These are phyloP conservation scores for Cotesia chilonis DNA, from an alignment of 1,140 invertebrate genomes.

Conservation along the genomic window DNA sequence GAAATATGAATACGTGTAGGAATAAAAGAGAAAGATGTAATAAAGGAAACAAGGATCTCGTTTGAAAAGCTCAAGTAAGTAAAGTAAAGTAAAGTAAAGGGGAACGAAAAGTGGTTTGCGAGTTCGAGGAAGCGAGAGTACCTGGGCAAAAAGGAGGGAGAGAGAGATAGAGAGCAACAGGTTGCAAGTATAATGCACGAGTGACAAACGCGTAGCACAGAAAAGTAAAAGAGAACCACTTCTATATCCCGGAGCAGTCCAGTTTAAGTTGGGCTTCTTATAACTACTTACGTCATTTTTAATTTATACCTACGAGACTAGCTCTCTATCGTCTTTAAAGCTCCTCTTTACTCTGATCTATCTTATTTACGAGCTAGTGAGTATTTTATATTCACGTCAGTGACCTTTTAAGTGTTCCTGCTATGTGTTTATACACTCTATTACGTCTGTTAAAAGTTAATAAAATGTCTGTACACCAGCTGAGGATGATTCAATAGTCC, in stretches of 20 bases:
- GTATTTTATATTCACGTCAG: too few relatives aligned
- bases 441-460: too few relatives aligned
- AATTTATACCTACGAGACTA: not conserved
- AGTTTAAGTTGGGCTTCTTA: conserved; percentile 40
- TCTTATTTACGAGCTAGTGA: too few relatives aligned
- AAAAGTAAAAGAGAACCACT: conserved; percentile 8
- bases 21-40: not conserved
- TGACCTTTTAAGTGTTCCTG: too few relatives aligned
- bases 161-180: conserved; percentile 61
- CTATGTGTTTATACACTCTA: too few relatives aligned
- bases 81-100: conserved; percentile 13
- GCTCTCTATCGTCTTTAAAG: not conserved
- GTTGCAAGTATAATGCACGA: conserved; percentile 62
- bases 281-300: conserved; percentile 15
- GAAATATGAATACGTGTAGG: too few relatives aligned
- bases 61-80: conserved; percentile 28
- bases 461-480: too few relatives aligned
- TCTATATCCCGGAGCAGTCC: conserved; percentile 48
- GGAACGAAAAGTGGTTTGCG: conserved; percentile 18
- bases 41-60: conserved; percentile 39
- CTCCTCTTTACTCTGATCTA: not conserved
- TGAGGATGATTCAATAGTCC: too few relatives aligned
- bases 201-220: conserved; percentile 49
- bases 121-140: conserved; percentile 28
- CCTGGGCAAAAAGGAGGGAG: conserved; percentile 38